phyloP scores from a whole-genome alignment of 2,888 invertebrate species.

The Acanthosoma haemorrhoidale region DNA sequence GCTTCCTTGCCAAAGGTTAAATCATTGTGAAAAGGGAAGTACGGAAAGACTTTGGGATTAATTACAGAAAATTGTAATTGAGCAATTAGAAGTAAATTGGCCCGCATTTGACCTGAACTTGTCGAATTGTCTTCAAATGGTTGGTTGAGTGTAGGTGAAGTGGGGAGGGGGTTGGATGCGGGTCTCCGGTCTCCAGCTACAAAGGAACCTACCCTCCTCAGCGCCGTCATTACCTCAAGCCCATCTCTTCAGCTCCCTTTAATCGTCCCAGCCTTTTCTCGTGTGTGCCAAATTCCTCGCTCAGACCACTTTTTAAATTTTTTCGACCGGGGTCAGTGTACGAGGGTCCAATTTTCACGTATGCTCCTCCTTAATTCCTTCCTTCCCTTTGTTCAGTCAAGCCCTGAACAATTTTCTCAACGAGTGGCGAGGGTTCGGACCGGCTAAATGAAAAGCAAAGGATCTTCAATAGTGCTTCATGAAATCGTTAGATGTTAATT shows the following conservation, averaged over 20 bases:
- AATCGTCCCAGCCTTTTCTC: slow-evolving; percentile 15
- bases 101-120: slow-evolving; percentile 36
- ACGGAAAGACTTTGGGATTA: slow-evolving; percentile 32
- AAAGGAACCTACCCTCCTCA: slow-evolving; percentile 25
- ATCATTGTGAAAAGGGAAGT: slow-evolving; percentile 10
- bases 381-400: neutral
- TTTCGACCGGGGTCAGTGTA: neutral
- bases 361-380: neutral
- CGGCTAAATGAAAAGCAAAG: neutral
- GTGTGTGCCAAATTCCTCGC: neutral
- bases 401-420: neutral
- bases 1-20: neutral
- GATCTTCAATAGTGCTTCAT: too few relatives aligned
- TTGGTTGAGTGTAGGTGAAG: slow-evolving; percentile 27
- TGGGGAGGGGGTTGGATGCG: slow-evolving; percentile 27
- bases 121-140: slow-evolving; percentile 37
- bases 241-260: slow-evolving; percentile 24
- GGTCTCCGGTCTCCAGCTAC: slow-evolving; percentile 2
- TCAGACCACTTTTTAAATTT: neutral
- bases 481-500: too few relatives aligned
- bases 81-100: slow-evolving; percentile 34
- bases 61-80: slow-evolving; percentile 39
- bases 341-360: slow-evolving; percentile 4
- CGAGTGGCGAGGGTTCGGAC: neutral
- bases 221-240: slow-evolving; percentile 34